Evolutionary conservation across 2,888 invertebrate genomes (phyloP), one percentile per base, ranked within the genome.

Genomic region (Ormia ochracea): DNA sequence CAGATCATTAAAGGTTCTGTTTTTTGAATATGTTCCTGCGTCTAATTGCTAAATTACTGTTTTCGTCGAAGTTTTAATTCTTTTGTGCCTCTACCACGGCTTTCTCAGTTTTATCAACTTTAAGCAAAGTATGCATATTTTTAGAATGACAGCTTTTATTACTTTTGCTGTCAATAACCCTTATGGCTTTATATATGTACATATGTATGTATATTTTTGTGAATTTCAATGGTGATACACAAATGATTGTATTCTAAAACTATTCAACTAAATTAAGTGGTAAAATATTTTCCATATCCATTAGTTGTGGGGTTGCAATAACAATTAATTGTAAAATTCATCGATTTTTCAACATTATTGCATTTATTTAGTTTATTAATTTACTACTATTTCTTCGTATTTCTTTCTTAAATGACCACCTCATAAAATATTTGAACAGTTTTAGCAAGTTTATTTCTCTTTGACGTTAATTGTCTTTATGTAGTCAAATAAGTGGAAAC

Each of bases 381-480:
- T 68, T 52, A 54, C 21, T 31, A 31, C 54, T 33, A 28, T 38
- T 33, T 43, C 41, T 19, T 5, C 10, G 31, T n/a, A n/a, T 56
- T 56, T 23, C 36, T 36, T 14, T 4, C 14, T 38, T 59, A 31
- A 28, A 52, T 21, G 28, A 50, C 52, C 41, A 72, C 48, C 48
- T 61, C 12, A 61, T 41, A 23, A 63, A 36, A 45, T 31, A 19
- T 63, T 63, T 36, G 48, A 73, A 73, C 54, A 36, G 26, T 26
- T 73, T 58, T 36, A 41, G 50, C 48, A 66, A 74, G 66, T 66
- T 66, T 52, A 59, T 59, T 50, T 43, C 41, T 50, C 23, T 41
- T 58, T 50, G 74, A 66, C 74, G 50, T 50, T 74, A 59, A 74
- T 66, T 66, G 74, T 66, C 66, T 50, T 74, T 74, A 74, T 66